These are phyloP conservation scores for Colostygia pectinataria DNA, from an alignment of 2,888 invertebrate genomes.

Conservation along the genomic window DNA sequence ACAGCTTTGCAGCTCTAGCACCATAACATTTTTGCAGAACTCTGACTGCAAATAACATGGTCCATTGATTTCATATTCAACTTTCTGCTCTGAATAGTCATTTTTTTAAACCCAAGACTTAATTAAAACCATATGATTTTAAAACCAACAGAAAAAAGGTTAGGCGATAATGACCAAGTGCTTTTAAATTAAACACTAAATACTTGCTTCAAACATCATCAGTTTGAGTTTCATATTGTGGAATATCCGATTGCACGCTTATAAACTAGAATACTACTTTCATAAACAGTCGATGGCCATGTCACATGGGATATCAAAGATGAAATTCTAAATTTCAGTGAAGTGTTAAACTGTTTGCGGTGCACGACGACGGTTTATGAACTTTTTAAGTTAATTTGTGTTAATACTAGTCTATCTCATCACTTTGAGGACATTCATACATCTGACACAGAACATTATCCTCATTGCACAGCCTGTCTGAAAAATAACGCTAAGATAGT, in stretches of 20 bases:
- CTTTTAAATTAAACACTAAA: not conserved
- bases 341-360: slow-evolving; percentile 28
- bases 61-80: too few species aligned
- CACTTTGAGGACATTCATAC: slow-evolving; percentile 78
- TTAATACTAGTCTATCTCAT: slow-evolving; percentile 77
- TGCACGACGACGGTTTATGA: slow-evolving; percentile 71
- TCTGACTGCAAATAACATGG: too few species aligned
- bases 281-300: slow-evolving; percentile 68
- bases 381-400: slow-evolving; percentile 70
- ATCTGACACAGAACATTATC: slow-evolving; percentile 75
- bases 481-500: slow-evolving; percentile 74
- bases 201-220: slow-evolving; percentile 1
- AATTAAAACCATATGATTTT: not conserved
- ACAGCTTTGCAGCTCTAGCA: not conserved
- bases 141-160: not conserved
- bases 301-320: slow-evolving; percentile 29
- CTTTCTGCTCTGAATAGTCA: too few species aligned
- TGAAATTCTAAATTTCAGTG: slow-evolving; percentile 31
- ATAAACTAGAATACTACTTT: slow-evolving; percentile 59
- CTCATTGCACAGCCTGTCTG: slow-evolving; percentile 80
- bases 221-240: slow-evolving; percentile 39
- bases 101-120: too few species aligned
- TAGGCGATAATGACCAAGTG: not conserved
- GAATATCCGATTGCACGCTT: slow-evolving; percentile 54
- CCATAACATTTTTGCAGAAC: not conserved